A percentile compares a stretch with the other conserved stretches of the same genome.
Conservation (phyloP, 2,797 vertebrate genomes). For the Cirrhinus mrigala region DNA sequence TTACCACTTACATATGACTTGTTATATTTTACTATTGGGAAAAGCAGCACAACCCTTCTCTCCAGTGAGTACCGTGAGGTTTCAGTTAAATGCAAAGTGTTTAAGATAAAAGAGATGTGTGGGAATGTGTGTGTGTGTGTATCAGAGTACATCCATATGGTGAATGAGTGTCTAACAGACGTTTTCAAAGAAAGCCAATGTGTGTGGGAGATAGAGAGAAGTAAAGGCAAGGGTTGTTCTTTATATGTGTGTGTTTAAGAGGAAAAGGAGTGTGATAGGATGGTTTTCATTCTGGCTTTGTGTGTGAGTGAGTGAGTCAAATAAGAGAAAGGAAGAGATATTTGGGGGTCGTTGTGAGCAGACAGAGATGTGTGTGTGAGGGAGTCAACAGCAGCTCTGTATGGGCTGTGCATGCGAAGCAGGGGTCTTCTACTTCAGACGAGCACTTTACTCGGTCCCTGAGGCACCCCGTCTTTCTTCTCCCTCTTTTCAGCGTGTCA, state of each 20-base stretch:
- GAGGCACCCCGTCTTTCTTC: conserved; percentile 80
- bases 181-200: conserved; percentile 25
- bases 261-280: background rate
- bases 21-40: background rate
- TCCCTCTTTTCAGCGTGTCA: conserved; percentile 80
- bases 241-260: background rate
- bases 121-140: background rate
- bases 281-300: background rate
- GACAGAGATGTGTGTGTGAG: conserved; percentile 16
- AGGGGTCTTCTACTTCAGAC: conserved; percentile 67
- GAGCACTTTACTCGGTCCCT: conserved; percentile 76
- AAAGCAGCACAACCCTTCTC: background rate
- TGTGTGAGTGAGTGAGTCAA: background rate
- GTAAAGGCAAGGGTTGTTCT: background rate
- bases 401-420: conserved; percentile 14
- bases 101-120: conserved; percentile 6
- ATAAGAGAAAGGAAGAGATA: conserved; percentile 6
- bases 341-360: conserved; percentile 21
- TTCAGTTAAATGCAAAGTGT: conserved; percentile 4
- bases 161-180: conserved; percentile 6
- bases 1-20: background rate
- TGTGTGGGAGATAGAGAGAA: conserved; percentile 31
- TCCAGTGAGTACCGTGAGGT: background rate
- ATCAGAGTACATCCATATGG: conserved; percentile 28
- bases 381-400: conserved; percentile 45